phyloP scores from a whole-genome alignment of 2,113 vertebrate species.

The Cacatua alba region DNA sequence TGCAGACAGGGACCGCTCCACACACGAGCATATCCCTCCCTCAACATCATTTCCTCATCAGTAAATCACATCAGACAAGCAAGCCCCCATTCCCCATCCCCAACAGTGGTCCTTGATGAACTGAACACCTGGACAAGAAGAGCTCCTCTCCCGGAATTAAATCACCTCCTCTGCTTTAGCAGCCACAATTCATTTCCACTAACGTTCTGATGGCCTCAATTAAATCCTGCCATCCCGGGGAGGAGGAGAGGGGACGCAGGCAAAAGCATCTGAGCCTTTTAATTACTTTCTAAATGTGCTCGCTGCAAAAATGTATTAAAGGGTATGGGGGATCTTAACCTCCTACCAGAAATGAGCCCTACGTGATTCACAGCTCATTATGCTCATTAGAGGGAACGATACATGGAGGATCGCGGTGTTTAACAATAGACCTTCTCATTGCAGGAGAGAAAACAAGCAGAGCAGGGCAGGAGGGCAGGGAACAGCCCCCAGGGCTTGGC shows the following conservation, averaged over 20 bases:
- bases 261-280: constrained; percentile 44
- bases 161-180: constrained; percentile 1
- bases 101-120: neutral
- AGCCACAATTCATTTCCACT: constrained; percentile 41
- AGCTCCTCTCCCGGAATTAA: neutral
- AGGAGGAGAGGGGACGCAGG: neutral
- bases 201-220: constrained; percentile 68
- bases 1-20: rapidly evolving
- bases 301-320: constrained; percentile 56
- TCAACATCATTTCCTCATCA: neutral
- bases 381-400: constrained; percentile 23
- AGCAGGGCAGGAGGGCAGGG: neutral
- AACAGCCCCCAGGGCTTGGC: neutral
- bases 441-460: neutral
- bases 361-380: constrained; percentile 46
- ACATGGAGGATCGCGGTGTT: neutral
- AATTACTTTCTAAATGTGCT: constrained; percentile 70
- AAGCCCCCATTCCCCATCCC: neutral
- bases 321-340: constrained; percentile 57
- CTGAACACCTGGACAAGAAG: neutral
- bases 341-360: constrained; percentile 47
- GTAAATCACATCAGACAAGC: neutral
- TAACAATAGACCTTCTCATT: neutral
- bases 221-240: constrained; percentile 31
- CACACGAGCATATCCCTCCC: rapidly evolving